Evolutionary conservation across 2,797 vertebrate genomes (phyloP), one percentile per base, ranked within the genome.

Genomic region (Ceyx erithaca): DNA sequence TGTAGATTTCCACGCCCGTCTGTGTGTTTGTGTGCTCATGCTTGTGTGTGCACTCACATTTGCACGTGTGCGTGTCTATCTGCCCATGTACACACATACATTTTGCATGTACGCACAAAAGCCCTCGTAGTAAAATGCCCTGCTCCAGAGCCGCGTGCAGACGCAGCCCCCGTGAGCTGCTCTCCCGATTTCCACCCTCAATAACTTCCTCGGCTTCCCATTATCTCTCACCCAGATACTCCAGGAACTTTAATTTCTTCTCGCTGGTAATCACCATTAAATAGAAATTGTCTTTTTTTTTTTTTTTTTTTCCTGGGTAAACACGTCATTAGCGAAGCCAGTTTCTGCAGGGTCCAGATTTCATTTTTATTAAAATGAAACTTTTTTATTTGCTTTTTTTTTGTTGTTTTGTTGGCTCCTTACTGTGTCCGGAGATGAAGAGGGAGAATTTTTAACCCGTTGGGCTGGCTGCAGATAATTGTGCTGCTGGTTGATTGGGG

Each of bases 351-450:
- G 96, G 97, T 97, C 97, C 97, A 97, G 97, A 98, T 98, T 97
- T 97, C 97, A 96, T 97, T 98, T 98, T 97, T 97, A 98, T 98
- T 97, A 97, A 98, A 98, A 97, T 97, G 97, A 97, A 97, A 51
- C 25, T 15, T 51, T 51, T 51, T 51, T 51, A 45, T 46, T 20
- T 46, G 9, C 19, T 46, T 46, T 20, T 46, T 46, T 46, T 35
- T 46, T 46, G 11, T 37, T 37, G 35, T 51, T 51, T 97, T 97
- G 97, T 97, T 87, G 97, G 93, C 97, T 88, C 95, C 97, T 96
- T 83, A 96, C 97, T 97, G 97, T 96, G 97, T 96, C 97, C 96
- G 67, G 96, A 97, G 97, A 97, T 96, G 96, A 96, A 97, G 96
- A 97, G 97, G 97, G 96, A 96, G 97, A 96, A 97, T 97, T 97